Base-by-base conservation (phyloP, 2,888 invertebrate species). In the Rhabditophanes sp. region DNA sequence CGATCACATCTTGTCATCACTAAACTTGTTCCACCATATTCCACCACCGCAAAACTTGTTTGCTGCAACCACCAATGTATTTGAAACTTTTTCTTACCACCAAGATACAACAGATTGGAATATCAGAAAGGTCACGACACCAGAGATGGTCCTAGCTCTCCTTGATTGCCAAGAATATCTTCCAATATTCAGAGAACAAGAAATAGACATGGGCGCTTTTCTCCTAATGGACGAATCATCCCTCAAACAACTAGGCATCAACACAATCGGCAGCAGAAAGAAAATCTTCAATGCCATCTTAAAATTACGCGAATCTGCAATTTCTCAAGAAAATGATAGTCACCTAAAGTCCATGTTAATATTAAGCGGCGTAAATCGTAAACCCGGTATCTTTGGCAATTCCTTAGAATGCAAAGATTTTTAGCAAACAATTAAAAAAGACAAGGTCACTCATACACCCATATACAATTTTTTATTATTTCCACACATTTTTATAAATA, bases 191-290 rank as follows among this genome's bases (percentile, higher is more conserved):
- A 35, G 56, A 15, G 60, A 61, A 25, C 59, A 59, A 33, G 59
- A 59, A 42, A 56, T 59, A 25, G 57, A 60, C 43, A 60, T 58
- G 56, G 52, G 56, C 30, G 60, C 60, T 5, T 56, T 60, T 29
- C 42, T 60, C 3, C 38, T 60, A 11, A 39, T 61, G 7, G 58
- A 60, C 29, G 60, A 60, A 34, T 51, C 50, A 26, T 51, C 50
- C 34, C 46, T 60, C 16, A 55, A 57, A 33, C 56, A 56, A 33
- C 53, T 60, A 36, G 60, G 60, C 14, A 49, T 60, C n/a, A 45
- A 52, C 7, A 60, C 59, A 9, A 49, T 60, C 31, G 60, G 60
- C 11, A 57, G 57, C 5, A 40, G 60, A 15, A 60, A 61, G 40
- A 60, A 60, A 33, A 58, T 60, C 27, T 48, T 50, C 39, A 54